These are phyloP conservation scores for Myotis brandtii DNA, from an alignment of 2,113 vertebrate genomes.

Conservation along the genomic window DNA sequence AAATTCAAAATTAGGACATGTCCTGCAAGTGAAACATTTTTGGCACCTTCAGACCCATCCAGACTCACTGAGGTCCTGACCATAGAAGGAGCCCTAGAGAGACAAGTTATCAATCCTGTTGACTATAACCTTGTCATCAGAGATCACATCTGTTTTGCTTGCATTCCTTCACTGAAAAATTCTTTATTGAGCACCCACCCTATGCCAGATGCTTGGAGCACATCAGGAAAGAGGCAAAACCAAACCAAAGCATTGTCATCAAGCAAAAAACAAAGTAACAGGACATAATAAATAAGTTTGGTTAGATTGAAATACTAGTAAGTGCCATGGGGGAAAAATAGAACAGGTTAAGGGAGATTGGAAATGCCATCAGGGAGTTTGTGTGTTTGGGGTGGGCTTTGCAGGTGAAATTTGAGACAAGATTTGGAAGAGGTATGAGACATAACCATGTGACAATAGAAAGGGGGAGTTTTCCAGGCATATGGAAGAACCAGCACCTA, in stretches of 20 bases:
- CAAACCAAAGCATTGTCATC: background rate
- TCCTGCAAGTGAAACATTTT: background rate
- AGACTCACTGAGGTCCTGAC: background rate
- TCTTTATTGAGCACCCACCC: background rate
- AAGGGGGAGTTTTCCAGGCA: background rate
- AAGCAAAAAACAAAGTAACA: background rate
- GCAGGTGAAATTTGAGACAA: background rate
- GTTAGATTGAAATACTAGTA: background rate
- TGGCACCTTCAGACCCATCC: background rate
- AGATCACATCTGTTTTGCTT: constrained; percentile 41
- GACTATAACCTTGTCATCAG: background rate
- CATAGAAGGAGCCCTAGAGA: background rate
- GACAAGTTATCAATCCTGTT: background rate
- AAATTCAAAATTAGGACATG: background rate
- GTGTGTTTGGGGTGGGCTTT: background rate
- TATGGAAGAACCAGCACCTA: background rate
- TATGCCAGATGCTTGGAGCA: constrained; percentile 13
- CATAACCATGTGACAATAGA: background rate
- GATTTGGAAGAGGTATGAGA: background rate
- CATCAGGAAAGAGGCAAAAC: constrained; percentile 51
- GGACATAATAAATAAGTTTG: background rate
- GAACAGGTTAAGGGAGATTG: background rate
- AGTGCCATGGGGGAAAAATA: background rate
- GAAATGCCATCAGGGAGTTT: background rate
- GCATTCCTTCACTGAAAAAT: background rate